phyloP scores from a whole-genome alignment of 2,888 invertebrate species.

The Magallana nippona region DNA sequence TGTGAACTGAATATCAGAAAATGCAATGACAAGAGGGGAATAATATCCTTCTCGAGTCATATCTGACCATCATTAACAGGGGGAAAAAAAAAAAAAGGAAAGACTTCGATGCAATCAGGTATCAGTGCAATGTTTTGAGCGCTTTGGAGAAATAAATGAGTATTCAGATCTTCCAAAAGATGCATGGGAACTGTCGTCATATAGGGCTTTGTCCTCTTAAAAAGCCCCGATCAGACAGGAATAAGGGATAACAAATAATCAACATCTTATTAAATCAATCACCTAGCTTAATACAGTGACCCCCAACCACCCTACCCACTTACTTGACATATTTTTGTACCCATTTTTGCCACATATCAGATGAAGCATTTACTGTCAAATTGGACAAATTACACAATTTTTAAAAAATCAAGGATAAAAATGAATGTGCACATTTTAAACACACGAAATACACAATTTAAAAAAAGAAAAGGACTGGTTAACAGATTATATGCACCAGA shows the following conservation, averaged over 20 bases:
- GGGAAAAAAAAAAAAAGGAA: not conserved
- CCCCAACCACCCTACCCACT: too few relatives aligned
- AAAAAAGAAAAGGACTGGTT: not conserved
- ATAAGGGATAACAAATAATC: not conserved
- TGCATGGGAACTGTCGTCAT: slow-evolving; percentile 5
- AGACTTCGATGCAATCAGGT: not conserved
- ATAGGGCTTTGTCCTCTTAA: slow-evolving; percentile 17
- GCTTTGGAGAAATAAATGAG: slow-evolving; percentile 14
- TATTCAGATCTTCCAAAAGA: slow-evolving; percentile 17
- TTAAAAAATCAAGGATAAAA: too few relatives aligned
- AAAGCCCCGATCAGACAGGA: slow-evolving; percentile 21
- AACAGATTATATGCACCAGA: not conserved
- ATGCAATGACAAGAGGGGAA: not conserved
- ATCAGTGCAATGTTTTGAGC: not conserved
- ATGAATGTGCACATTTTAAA: too few relatives aligned
- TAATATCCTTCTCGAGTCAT: not conserved
- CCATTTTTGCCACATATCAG: too few relatives aligned
- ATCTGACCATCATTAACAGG: too few relatives aligned
- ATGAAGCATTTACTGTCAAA: too few relatives aligned
- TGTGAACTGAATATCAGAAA: slow-evolving; percentile 18
- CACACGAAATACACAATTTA: too few relatives aligned
- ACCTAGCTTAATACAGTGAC: too few relatives aligned
- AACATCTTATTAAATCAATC: too few relatives aligned
- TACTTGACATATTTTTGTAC: too few relatives aligned
- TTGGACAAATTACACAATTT: too few relatives aligned